Conservation (phyloP, 2,797 vertebrate genomes). For the Artibeus lituratus region DNA sequence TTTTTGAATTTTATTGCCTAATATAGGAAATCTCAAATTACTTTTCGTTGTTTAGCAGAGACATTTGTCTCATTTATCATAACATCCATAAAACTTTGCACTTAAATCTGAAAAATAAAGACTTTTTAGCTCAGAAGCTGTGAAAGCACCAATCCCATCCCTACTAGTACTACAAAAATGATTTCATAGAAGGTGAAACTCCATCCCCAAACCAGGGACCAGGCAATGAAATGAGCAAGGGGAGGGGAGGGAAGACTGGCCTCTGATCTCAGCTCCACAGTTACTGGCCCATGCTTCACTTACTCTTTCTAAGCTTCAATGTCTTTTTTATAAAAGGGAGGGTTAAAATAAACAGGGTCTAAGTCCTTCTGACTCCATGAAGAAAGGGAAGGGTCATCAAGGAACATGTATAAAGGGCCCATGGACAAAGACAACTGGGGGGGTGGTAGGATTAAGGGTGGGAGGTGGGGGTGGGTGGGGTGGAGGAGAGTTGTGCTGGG, state of each 20-base stretch:
- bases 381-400: too few relatives aligned
- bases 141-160: not conserved
- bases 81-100: not conserved
- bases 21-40: not conserved
- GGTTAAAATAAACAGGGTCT: not conserved
- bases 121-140: not conserved
- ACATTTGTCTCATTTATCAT: not conserved
- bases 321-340: not conserved
- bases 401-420: too few relatives aligned
- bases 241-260: not conserved
- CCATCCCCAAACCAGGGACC: not conserved
- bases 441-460: too few relatives aligned
- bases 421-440: too few relatives aligned
- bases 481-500: too few relatives aligned
- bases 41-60: not conserved
- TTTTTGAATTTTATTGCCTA: not conserved
- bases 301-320: not conserved
- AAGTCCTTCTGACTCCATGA: not conserved
- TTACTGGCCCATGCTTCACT: not conserved
- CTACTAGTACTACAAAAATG: not conserved
- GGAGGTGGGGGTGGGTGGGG: too few relatives aligned
- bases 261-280: not conserved
- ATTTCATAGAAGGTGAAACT: not conserved
- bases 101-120: not conserved
- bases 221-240: not conserved